phyloP scores from a whole-genome alignment of 92 coral and sea anemone genomes.

The Epizoanthus stellaris region DNA sequence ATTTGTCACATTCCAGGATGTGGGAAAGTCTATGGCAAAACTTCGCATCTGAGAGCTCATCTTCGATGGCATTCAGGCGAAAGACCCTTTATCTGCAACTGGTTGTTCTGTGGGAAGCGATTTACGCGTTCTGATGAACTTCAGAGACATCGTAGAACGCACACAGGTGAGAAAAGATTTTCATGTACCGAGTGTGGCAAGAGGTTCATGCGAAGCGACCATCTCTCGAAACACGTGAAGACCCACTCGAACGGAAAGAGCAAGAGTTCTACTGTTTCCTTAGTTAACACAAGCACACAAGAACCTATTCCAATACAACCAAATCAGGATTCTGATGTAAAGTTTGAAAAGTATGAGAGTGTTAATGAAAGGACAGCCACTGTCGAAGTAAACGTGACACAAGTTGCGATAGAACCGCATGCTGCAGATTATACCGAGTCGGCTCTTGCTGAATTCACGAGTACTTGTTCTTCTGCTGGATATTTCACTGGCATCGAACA shows the following conservation, averaged over 20 bases:
- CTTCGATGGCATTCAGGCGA: constrained; percentile 99
- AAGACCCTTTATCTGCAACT: constrained; percentile 95
- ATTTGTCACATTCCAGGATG: constrained; percentile 96
- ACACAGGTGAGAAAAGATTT: constrained; percentile 96
- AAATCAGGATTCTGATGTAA: background rate
- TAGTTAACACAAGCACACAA: constrained; percentile 21
- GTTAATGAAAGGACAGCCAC: constrained; percentile 73
- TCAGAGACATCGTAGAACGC: constrained; percentile 97
- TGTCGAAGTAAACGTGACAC: constrained; percentile 75
- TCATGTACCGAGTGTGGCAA: constrained; percentile 94
- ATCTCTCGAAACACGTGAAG: constrained; percentile 95
- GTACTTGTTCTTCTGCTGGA: constrained; percentile 14
- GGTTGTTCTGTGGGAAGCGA: constrained; percentile 98
- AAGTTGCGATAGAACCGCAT: constrained; percentile 47
- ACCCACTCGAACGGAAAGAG: constrained; percentile 89
- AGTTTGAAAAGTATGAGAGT: constrained; percentile 50
- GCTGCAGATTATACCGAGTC: constrained; percentile 21
- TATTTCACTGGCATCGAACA: constrained; percentile 40
- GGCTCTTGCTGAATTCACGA: constrained; percentile 58
- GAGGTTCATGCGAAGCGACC: constrained; percentile 98
- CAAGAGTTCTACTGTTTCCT: constrained; percentile 40
- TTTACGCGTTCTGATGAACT: constrained; percentile 98
- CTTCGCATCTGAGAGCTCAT: constrained; percentile 98
- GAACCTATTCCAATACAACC: constrained; percentile 84
- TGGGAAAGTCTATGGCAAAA: constrained; percentile 97